Base-by-base conservation (phyloP, 2,113 vertebrate species). In the Smithornis capensis region DNA sequence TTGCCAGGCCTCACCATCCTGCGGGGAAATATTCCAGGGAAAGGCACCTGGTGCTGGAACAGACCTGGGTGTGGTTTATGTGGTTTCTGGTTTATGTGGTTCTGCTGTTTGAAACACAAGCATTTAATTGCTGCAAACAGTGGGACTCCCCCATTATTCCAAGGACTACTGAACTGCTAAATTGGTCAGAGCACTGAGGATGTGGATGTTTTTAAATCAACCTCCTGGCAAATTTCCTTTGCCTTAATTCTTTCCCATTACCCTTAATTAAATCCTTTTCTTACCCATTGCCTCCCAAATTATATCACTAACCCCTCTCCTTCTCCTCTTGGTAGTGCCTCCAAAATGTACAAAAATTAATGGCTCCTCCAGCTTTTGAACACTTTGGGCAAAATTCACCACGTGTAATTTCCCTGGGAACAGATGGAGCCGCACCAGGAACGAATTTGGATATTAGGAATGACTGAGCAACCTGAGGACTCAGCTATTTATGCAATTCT, bases 221-320 rank as follows among this genome's bases (percentile, higher is more conserved):
- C 82, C 83, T 86, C 89, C 85, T 92, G 85, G 92, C 88, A 86
- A 91, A 78, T 75, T 83, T 86, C 40, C 38, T 89, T 78, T 94
- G 87, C 73, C 23, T 90, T 96, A 89, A 92, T 94, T 80, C 53
- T 59, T 88, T 73, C 88, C 64, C 79, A 90, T 96, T 96, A 88
- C 85, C 76, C 75, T 90, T 96, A 97, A 96, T 96, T 96, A 95
- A 93, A 93, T 92, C 52, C 52, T 92, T 95, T 95, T 88, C 93
- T 96, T 90, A 89, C 14, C 65, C 94, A 93, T 60, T 94, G 85
- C 60, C 56, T 95, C 49, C 52, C 76, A 94, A 91, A 94, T 83
- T 68, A 24, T 38, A 78, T 75, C 52, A 64, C 50, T 74, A 88
- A 78, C 47, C 60, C 73, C 22, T 74, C 38, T 93, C 35, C 56